phyloP scores from a whole-genome alignment of 1,140 invertebrate species.

The Lepidotrigona ventralis region DNA sequence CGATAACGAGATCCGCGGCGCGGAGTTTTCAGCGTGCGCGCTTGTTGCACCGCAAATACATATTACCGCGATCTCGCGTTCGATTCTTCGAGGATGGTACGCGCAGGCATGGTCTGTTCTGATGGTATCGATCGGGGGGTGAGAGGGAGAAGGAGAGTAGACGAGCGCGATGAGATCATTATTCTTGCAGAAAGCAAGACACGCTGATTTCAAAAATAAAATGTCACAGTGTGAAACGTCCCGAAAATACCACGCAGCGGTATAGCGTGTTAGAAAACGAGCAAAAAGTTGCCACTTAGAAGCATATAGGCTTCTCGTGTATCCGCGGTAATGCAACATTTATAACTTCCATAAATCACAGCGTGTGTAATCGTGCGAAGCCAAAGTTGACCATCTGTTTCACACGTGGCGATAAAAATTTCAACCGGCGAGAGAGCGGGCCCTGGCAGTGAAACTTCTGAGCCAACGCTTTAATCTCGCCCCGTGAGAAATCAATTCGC shows the following conservation, averaged over 20 bases:
- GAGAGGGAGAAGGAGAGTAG: too few species aligned
- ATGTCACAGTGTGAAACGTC: too few species aligned
- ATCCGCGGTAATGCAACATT: conserved; percentile 49
- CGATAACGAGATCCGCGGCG: conserved; percentile 10
- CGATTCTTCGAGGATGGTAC: not conserved
- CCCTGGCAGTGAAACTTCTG: not conserved
- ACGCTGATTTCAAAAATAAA: not conserved
- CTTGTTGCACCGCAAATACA: not conserved
- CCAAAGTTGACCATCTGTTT: conserved; percentile 47
- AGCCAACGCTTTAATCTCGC: conserved; percentile 8
- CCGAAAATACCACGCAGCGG: not conserved
- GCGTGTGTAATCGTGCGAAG: conserved; percentile 34
- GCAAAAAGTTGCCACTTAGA: conserved; percentile 42
- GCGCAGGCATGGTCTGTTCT: not conserved
- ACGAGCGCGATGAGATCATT: not conserved
- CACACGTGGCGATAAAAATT: conserved; percentile 54
- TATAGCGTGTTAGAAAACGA: conserved; percentile 13
- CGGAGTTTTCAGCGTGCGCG: not conserved
- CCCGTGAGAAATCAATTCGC: not conserved
- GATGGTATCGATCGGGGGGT: not conserved
- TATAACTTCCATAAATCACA: conserved; percentile 56
- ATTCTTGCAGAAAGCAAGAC: too few species aligned
- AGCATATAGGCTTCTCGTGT: conserved; percentile 57
- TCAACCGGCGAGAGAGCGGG: not conserved
- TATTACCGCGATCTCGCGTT: not conserved